Base-by-base conservation (phyloP, 2,113 vertebrate genomes). In the Chloroceryle aenea region DNA sequence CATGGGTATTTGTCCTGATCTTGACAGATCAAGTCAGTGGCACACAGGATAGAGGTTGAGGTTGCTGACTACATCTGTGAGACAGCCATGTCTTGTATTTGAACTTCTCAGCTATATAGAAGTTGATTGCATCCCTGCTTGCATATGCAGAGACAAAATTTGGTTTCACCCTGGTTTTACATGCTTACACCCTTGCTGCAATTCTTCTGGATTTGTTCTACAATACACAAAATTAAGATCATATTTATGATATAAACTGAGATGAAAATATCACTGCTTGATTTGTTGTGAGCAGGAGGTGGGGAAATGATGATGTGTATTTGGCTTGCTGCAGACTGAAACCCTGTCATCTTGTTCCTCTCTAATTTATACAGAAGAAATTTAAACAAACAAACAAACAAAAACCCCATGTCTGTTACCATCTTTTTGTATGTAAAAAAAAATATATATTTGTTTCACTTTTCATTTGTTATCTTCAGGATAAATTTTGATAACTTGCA, bases 301-400 rank as follows among this genome's bases (percentile, higher is more conserved):
- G 42, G 21, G 27, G 50, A 64, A 25, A 76, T 25, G n/a, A 30
- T 84, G 21, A 13, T 71, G 34, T 3, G 0, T 63, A 47, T 63
- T 0, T 0, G 25, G 16, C 29, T 84, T 0, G 0, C 23, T 78
- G 27, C 30, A 59, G 26, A 25, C 52, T 47, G 38, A 58, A 94
- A 67, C 7, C 11, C 18, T 63, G 4, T 34, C 8, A 36, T 71
- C 8, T n/a, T 71, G 23, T 63, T 50, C 38, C 43, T 74, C 42
- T 77, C 9, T 47, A 59, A 73, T 74, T 93, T 76, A 52, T 66
- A 45, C 0, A 5, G 34, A 83, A 62, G 6, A 76, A 79, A n/a
- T n/a, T n/a, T n/a, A n/a, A n/a, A n/a, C n/a, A n/a, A n/a, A n/a
- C n/a, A n/a, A n/a, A n/a, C n/a, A n/a, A n/a, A n/a, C n/a, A n/a